A percentile compares a stretch with the other conserved stretches of the same genome.
These are phyloP conservation scores for Arion vulgaris DNA, from an alignment of 1,140 invertebrate genomes.

Conservation along the genomic window DNA sequence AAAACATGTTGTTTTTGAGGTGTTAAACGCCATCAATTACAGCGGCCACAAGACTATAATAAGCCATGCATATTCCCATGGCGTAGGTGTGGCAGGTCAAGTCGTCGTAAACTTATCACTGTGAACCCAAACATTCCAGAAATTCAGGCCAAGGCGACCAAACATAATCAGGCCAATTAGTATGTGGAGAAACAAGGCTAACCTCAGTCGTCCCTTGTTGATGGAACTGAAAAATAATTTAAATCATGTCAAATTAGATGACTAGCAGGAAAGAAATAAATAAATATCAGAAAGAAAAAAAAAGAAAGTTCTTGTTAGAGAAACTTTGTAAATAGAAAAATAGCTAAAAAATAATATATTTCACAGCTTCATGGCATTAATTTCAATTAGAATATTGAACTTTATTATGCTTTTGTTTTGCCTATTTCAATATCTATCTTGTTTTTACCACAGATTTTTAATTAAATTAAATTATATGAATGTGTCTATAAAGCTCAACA, in stretches of 20 bases:
- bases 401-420: too few species aligned
- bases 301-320: too few species aligned
- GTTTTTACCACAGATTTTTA: too few species aligned
- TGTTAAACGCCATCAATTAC: slow-evolving; percentile 88
- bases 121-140: slow-evolving; percentile 54
- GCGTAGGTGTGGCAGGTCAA: slow-evolving; percentile 57
- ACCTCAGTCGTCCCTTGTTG: slow-evolving; percentile 58
- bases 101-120: slow-evolving; percentile 47
- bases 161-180: slow-evolving; percentile 54
- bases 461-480: too few species aligned
- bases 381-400: too few species aligned
- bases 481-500: too few species aligned
- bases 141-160: slow-evolving; percentile 53
- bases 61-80: slow-evolving; percentile 96
- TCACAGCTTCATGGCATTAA: too few species aligned
- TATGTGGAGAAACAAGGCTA: slow-evolving; percentile 50
- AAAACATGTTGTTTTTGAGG: slow-evolving; percentile 85
- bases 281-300: too few species aligned
- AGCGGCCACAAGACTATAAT: slow-evolving; percentile 86
- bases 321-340: too few species aligned
- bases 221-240: slow-evolving; percentile 61
- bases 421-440: too few species aligned
- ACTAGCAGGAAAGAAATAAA: slow-evolving; percentile 22
- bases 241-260: too few species aligned
- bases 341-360: too few species aligned